phyloP scores from a whole-genome alignment of 2,888 invertebrate species.

The Mythimna pallens region DNA sequence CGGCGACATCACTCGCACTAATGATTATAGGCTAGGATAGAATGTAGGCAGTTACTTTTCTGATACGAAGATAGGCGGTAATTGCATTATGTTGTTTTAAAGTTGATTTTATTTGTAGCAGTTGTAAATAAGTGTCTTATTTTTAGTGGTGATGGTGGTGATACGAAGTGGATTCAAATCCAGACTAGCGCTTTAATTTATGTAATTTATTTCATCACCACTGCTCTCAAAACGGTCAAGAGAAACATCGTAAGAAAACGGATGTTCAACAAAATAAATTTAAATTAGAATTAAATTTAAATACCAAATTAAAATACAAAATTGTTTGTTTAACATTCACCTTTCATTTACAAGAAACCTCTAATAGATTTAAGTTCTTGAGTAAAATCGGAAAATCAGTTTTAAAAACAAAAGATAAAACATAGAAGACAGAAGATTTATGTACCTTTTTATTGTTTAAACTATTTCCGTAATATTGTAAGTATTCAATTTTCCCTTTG shows the following conservation, averaged over 20 bases:
- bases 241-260: too few species aligned
- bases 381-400: neutral
- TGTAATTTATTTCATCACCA: too few species aligned
- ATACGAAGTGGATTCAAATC: too few species aligned
- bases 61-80: neutral
- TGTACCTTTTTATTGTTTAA: slow-evolving; percentile 9
- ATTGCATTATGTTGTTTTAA: slow-evolving; percentile 17
- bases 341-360: too few species aligned
- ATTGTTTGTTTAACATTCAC: too few species aligned
- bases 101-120: neutral
- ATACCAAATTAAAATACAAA: too few species aligned
- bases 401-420: neutral
- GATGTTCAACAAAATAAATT: too few species aligned
- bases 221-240: too few species aligned
- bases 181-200: too few species aligned
- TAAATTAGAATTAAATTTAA: too few species aligned
- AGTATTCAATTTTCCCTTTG: slow-evolving; percentile 14
- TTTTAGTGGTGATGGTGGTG: too few species aligned
- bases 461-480: slow-evolving; percentile 19
- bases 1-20: slow-evolving; percentile 16
- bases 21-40: slow-evolving; percentile 19
- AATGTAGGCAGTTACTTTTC: neutral
- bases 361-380: neutral
- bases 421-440: neutral
- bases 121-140: neutral